phyloP scores from a whole-genome alignment of 1,140 invertebrate species.

The Rhyacophila brunnea region DNA sequence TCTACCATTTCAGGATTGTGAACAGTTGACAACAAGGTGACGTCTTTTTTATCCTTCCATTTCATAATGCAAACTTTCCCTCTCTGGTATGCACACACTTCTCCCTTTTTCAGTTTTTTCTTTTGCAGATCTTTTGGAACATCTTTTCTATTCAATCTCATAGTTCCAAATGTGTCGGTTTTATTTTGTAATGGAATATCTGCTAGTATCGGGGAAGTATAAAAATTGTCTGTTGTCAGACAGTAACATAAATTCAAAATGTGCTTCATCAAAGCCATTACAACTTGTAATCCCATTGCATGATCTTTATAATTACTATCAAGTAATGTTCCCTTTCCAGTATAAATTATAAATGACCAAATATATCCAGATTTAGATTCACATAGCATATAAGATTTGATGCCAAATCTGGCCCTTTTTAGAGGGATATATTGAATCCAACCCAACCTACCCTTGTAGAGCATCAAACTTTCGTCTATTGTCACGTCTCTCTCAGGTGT shows the following conservation, averaged over 20 bases:
- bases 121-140: background rate
- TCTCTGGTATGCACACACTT: background rate
- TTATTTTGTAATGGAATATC: background rate
- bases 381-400: background rate
- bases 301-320: background rate
- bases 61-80: background rate
- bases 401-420: background rate
- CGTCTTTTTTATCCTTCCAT: background rate
- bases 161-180: background rate
- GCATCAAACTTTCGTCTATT: too few species aligned
- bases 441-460: too few species aligned
- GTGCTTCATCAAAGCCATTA: background rate
- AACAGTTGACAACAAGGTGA: background rate
- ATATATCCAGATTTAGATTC: conserved; percentile 4
- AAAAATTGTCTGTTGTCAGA: background rate
- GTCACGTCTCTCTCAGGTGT: too few species aligned
- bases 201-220: background rate
- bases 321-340: background rate
- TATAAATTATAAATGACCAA: background rate
- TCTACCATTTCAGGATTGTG: background rate
- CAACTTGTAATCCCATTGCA: background rate
- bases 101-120: background rate
- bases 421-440: background rate
- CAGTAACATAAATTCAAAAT: background rate
- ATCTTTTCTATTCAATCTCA: background rate